Evolutionary conservation across 1,140 invertebrate genomes (phyloP).

Genomic region (Conus betulinus): DNA sequence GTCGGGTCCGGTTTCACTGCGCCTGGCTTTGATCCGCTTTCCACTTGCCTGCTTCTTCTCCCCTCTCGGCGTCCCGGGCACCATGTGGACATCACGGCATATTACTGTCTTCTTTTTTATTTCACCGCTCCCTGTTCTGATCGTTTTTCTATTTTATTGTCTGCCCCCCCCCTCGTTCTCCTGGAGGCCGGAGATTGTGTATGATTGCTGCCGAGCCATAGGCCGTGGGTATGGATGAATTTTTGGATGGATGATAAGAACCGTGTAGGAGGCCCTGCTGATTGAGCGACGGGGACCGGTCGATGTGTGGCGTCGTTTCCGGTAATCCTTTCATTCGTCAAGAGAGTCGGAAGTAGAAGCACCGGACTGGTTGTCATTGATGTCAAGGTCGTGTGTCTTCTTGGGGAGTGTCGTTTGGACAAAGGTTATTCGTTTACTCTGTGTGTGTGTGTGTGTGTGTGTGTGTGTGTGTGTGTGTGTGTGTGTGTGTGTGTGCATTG

Average conservation of each 20-base stretch:
- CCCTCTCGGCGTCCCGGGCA: not conserved
- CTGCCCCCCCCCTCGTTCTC: not conserved
- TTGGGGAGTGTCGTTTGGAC: no score
- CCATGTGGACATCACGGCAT: not conserved
- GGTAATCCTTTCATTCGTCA: not conserved
- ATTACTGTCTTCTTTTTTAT: not conserved
- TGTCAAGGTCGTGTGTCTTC: no score
- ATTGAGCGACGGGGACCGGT: not conserved
- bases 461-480: no score
- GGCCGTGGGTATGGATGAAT: not conserved
- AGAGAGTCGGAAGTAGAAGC: not conserved
- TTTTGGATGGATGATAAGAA: not conserved
- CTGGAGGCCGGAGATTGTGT: not conserved
- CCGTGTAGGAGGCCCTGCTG: no score
- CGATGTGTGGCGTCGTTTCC: not conserved
- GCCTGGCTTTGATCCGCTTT: not conserved
- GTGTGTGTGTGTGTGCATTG: no score
- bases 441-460: no score
- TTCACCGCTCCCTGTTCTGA: not conserved
- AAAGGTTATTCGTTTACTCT: no score
- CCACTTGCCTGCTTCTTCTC: not conserved
- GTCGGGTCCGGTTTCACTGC: not conserved
- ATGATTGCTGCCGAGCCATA: not conserved
- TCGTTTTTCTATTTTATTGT: not conserved
- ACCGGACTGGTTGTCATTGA: no score